Base-by-base conservation (phyloP, 2,113 vertebrate species). In the Galeopterus variegatus region DNA sequence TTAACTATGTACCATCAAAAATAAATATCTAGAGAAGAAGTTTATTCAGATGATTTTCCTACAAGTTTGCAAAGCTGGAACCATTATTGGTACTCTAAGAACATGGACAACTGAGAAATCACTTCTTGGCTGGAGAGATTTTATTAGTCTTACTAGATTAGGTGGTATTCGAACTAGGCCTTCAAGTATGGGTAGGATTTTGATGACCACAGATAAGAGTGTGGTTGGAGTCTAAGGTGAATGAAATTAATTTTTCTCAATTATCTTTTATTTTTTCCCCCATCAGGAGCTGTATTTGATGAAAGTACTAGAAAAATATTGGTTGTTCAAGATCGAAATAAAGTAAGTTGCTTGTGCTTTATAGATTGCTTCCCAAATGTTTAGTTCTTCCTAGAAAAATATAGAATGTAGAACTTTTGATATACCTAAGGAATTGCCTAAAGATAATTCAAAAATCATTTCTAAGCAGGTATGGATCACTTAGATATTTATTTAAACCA, bases 261-360 rank as follows among this genome's bases (percentile, higher is more conserved):
- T 94, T 90, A 64, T 69, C 17, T 82, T 41, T 45, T 65, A 41
- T 21, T 36, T 64, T 92, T 98, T 33, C 45, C 10, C 58, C 28
- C 70, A 54, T 93, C 90, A 99, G 99, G 99, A 98, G 99, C 99
- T 95, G 99, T 99, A 75, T 98, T 99, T 69, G 99, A 99, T 97
- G 98, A 99, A 98, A 98, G 98, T 58, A 99, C 98, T 73, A 99
- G 99, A 67, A 99, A 99, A 97, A 99, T 99, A 96, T 97, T 99
- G n/a, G 99, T 99, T 3, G 99, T 99, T 86, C 99, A 99, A 97
- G 99, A 99, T 98, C 99, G 98, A 98, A 99, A 99, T 97, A 99
- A 99, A 99, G 99, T 99, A 98, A 96, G 98, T 98, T 97, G 14
- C 48, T 94, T 67, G 0, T 94, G 72, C 28, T 65, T 97, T 95